A percentile compares a stretch with the other conserved stretches of the same genome.
These are phyloP conservation scores for Oncorhynchus mykiss DNA, from an alignment of 2,113 vertebrate species.

Conservation along the genomic window DNA sequence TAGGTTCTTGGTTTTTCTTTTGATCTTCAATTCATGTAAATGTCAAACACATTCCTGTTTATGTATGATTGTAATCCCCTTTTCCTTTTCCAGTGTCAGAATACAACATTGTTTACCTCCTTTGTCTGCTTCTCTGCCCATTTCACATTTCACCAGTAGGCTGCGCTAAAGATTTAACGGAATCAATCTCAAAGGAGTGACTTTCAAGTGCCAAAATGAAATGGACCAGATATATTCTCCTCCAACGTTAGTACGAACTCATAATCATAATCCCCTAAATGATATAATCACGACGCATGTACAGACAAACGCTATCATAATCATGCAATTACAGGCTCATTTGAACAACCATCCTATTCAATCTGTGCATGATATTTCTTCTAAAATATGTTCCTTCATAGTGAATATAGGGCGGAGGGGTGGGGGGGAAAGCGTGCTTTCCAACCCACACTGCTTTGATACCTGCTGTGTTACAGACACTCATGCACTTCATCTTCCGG, in stretches of 20 bases:
- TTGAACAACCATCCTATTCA: conserved; percentile 25
- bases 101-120: background rate
- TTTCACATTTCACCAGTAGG: conserved; percentile 2
- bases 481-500: conserved; percentile 25
- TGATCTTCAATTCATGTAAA: no score
- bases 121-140: background rate
- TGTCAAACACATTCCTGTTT: background rate
- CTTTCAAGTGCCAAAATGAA: conserved; percentile 2
- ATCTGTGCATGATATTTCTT: conserved; percentile 46
- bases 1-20: no score
- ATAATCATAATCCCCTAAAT: conserved; percentile 4
- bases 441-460: conserved; percentile 48
- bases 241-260: background rate
- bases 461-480: conserved; percentile 43
- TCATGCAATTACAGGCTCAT: conserved; percentile 20
- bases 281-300: background rate
- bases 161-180: background rate
- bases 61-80: background rate
- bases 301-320: background rate
- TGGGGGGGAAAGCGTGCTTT: conserved; percentile 15
- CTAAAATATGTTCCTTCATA: conserved; percentile 45
- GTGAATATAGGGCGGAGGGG: conserved; percentile 35
- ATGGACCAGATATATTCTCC: conserved; percentile 9
- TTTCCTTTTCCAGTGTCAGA: background rate
- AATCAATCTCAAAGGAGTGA: background rate